Conservation (phyloP, 1,140 invertebrate genomes). For the Sarcophaga peregrina region DNA sequence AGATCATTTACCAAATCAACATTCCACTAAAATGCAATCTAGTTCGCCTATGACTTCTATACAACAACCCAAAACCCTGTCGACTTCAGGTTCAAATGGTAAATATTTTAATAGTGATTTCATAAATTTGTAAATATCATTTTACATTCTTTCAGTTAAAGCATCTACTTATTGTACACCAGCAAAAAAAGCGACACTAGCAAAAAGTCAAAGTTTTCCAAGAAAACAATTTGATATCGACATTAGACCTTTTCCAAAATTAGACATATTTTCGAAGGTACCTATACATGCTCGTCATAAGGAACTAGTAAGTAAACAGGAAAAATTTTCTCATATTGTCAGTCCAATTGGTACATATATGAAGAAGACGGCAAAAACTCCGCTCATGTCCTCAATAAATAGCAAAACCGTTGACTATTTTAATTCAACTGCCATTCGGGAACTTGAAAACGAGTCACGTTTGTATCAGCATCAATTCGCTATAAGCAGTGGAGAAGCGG, state of each 20-base stretch:
- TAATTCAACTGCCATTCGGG: slow-evolving; percentile 47
- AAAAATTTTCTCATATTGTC: slow-evolving; percentile 59
- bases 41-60: not conserved
- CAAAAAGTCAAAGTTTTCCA: not conserved
- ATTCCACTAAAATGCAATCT: slow-evolving; percentile 15
- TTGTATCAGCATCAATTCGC: slow-evolving; percentile 46
- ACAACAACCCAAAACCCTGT: not conserved
- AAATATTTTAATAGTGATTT: not conserved
- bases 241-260: slow-evolving; percentile 45
- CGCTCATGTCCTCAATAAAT: slow-evolving; percentile 53
- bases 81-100: slow-evolving; percentile 18
- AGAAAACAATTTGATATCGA: slow-evolving; percentile 31
- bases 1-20: not conserved
- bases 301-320: slow-evolving; percentile 48
- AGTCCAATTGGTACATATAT: slow-evolving; percentile 66
- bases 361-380: slow-evolving; percentile 62
- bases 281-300: slow-evolving; percentile 49
- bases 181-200: not conserved
- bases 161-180: slow-evolving; percentile 2
- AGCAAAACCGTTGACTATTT: slow-evolving; percentile 46
- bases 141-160: slow-evolving; percentile 8
- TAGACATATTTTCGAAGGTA: slow-evolving; percentile 51
- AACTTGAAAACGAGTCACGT: slow-evolving; percentile 56
- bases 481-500: not conserved
- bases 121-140: not conserved